Base-by-base conservation (phyloP, 2,797 vertebrate species). In the Acipenser ruthenus region DNA sequence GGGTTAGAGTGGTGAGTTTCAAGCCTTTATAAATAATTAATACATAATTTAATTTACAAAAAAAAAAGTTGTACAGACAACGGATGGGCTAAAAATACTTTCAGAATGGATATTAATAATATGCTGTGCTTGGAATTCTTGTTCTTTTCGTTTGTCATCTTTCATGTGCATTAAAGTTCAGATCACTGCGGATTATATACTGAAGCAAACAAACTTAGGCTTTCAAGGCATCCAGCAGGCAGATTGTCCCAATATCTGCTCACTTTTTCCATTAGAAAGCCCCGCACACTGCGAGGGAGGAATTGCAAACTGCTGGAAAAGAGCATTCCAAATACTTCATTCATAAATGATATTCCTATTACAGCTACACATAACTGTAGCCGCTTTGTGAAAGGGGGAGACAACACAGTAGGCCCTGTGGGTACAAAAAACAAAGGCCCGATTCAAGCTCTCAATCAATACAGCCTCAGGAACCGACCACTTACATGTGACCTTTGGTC, bases 321-420 rank as follows among this genome's bases (percentile, higher is more conserved):
- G 60, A 68, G 73, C 78, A 79, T 86, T 88, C 81, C 77, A 68
- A 73, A 70, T 73, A 78, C 60, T 81, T 83, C 83, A 87, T 87
- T 86, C 79, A 73, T 70, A 76, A 84, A 79, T 74, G 81, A 72
- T 84, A 78, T 76, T 49, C 72, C 77, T 75, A 75, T 84, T 83
- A 85, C 80, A 84, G 79, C 78, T 60, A 73, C 56, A 79, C 50
- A 73, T 80, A 81, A 88, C 88, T 90, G 81, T 87, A 84, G 82
- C 8, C 66, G 85, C 87, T 88, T 89, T 91, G 87, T 89, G 72
- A 61, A 6, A 74, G 78, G 77, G 8, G 8, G n/a, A 47, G 73
- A 78, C 78, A 81, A 86, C 77, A 74, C 81, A 79, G n/a, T 62
- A 71, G 76, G 79, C 84, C 79, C 84, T 80, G 70, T 70, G 70